phyloP scores from a whole-genome alignment of 2,888 invertebrate species.

The Dryococelus australis region DNA sequence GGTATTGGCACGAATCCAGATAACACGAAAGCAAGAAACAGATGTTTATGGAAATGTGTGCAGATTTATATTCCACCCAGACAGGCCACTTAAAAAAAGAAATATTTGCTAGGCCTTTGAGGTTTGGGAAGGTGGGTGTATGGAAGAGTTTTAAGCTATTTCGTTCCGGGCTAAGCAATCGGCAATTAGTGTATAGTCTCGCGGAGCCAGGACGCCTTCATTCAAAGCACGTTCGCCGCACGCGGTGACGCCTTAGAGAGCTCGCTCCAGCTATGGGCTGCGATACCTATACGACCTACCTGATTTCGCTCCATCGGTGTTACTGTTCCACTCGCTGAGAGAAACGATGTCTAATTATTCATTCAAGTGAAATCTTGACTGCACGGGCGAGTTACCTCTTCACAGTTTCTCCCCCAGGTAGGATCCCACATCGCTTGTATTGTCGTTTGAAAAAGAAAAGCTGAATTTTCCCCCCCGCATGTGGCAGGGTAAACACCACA shows the following conservation, averaged over 20 bases:
- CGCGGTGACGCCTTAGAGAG: neutral
- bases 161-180: neutral
- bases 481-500: too few species aligned
- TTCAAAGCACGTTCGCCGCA: neutral
- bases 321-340: too few species aligned
- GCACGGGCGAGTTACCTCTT: too few species aligned
- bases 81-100: constrained; percentile 9
- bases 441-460: too few species aligned
- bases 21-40: neutral
- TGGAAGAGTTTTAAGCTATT: neutral
- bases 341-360: too few species aligned
- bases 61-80: neutral
- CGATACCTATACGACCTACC: too few species aligned
- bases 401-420: too few species aligned
- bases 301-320: too few species aligned
- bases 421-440: too few species aligned
- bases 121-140: neutral
- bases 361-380: too few species aligned
- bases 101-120: neutral
- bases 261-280: neutral
- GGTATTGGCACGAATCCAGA: neutral
- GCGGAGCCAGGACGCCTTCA: neutral
- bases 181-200: neutral
- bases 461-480: too few species aligned
- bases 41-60: constrained; percentile 5